Evolutionary conservation across 2,113 vertebrate genomes (phyloP), one percentile per base, ranked within the genome.

Genomic region (Dipodomys stephensi): DNA sequence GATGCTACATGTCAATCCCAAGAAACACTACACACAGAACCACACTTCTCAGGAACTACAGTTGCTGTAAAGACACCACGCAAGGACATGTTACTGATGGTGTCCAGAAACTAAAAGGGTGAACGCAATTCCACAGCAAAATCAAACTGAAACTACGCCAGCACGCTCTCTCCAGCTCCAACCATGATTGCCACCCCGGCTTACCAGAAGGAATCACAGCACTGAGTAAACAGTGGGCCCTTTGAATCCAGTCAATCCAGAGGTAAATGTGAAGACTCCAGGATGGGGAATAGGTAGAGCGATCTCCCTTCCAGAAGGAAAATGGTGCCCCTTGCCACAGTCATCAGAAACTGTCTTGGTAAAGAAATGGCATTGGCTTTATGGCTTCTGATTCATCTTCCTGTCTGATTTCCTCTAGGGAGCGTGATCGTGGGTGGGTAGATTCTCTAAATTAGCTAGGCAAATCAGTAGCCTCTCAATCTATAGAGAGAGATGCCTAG

Each of bases 401-500:
- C 62, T 85, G 79, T 46, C 89, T 60, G 76, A 5, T 82, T 95
- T 96, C 89, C 96, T 96, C 96, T 91, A 67, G 90, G 80, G 92
- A 86, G 85, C 72, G 82, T 95, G 49, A 57, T 32, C 73, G 87
- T 89, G 95, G 93, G 95, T 94, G 96, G 90, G 90, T 68, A 83
- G 90, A 80, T 77, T 88, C 84, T 74, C 39, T 53, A 87, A 93
- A 73, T 76, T 83, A 88, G 93, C 76, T 96, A 97, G 95, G 96
- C 96, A 97, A 97, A 97, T 97, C 57, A 93, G 96, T 85, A 76
- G 67, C 27, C 96, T 91, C 92, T 80, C 91, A 87, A 95, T 89
- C 53, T 57, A 82, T 32, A 92, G 91, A 89, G 62, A 53, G 49
- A 11, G 7, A 0, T 39, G 87, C 39, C 44, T 87, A 76, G 79